Conservation (phyloP, 1,140 invertebrate species). For the Bombus picipes region DNA sequence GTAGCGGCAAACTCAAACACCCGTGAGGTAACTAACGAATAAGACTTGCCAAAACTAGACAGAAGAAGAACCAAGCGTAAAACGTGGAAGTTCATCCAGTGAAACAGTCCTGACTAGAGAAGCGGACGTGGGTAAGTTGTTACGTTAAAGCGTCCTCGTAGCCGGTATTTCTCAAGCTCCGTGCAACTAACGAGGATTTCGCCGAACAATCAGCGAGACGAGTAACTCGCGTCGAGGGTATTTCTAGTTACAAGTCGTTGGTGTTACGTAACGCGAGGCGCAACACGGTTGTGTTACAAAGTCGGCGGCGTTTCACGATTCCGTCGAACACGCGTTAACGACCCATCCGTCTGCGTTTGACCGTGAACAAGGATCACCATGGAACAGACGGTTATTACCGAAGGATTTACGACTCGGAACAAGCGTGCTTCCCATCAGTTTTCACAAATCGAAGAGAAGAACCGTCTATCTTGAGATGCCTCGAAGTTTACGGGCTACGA, state of each 20-base stretch:
- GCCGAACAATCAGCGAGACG: neutral
- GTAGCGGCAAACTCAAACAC: neutral
- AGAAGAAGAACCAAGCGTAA: neutral
- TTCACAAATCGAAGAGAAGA: conserved; percentile 19
- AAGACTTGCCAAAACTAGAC: neutral
- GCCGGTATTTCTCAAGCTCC: neutral
- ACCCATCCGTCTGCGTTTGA: neutral
- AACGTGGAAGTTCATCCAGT: neutral
- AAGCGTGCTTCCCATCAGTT: neutral
- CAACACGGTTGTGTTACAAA: conserved; percentile 3
- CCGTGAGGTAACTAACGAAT: neutral
- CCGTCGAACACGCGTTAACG: conserved; percentile 32
- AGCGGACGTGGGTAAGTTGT: neutral
- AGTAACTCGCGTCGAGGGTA: conserved; percentile 5
- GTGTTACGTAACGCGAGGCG: conserved; percentile 34
- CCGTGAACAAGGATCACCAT: conserved; percentile 14
- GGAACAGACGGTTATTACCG: conserved; percentile 23
- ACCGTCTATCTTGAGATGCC: neutral
- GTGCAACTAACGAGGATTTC: conserved; percentile 29
- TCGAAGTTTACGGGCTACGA: neutral
- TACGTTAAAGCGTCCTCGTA: neutral
- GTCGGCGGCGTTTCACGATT: neutral
- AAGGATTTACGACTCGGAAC: conserved; percentile 21
- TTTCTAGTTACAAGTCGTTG: conserved; percentile 37
- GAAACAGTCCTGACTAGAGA: neutral